Conservation (phyloP, 2,888 invertebrate genomes). For the Ichneumoninae sp. region DNA sequence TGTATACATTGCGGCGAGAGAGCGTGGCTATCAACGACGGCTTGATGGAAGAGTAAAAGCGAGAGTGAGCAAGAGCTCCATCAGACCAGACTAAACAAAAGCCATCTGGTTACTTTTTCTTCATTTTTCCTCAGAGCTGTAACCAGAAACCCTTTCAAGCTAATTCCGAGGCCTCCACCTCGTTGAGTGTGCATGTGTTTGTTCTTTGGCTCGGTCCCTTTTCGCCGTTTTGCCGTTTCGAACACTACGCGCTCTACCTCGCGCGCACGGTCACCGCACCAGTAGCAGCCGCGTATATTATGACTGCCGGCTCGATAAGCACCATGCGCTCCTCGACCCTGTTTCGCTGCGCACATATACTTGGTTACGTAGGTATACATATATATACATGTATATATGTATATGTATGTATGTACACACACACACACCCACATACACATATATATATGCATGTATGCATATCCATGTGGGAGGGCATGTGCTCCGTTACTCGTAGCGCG, state of each 20-base stretch:
- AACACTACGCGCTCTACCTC: slow-evolving; percentile 62
- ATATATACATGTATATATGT: neutral
- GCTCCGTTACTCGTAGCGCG: slow-evolving; percentile 41
- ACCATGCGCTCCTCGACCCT: neutral
- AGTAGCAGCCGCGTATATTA: slow-evolving; percentile 67
- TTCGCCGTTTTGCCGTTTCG: slow-evolving; percentile 59
- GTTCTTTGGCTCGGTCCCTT: slow-evolving; percentile 50
- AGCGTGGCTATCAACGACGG: slow-evolving; percentile 53
- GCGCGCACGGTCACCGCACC: slow-evolving; percentile 62
- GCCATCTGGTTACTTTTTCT: slow-evolving; percentile 74
- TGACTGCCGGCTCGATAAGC: slow-evolving; percentile 64
- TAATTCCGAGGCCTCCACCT: slow-evolving; percentile 67
- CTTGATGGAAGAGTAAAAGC: slow-evolving; percentile 54
- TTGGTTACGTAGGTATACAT: neutral
- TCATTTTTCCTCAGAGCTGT: slow-evolving; percentile 64
- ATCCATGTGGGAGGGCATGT: slow-evolving; percentile 12
- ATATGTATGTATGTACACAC: too few species aligned
- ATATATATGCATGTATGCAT: slow-evolving; percentile 14
- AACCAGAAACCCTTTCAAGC: slow-evolving; percentile 71
- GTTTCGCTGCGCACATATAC: neutral
- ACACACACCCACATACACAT: too few species aligned
- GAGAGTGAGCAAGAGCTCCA: slow-evolving; percentile 58
- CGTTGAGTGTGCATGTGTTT: slow-evolving; percentile 61
- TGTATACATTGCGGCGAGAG: slow-evolving; percentile 41
- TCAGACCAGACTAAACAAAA: slow-evolving; percentile 77